phyloP scores from a whole-genome alignment of 2,888 invertebrate genomes.

The Spatulosminthurus flaviceps region DNA sequence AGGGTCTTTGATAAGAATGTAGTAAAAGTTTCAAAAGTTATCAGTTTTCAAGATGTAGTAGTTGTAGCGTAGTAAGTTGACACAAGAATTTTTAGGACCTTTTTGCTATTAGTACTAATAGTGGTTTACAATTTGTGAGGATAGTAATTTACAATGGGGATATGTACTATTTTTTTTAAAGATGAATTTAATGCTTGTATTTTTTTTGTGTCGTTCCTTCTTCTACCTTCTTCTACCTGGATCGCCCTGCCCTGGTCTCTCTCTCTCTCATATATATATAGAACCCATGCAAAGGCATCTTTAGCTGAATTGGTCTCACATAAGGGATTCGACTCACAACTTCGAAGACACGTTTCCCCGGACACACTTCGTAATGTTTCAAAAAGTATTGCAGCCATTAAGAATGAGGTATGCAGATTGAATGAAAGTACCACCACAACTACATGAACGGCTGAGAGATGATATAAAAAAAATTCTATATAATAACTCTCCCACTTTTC shows the following conservation, averaged over 20 bases:
- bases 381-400: slow-evolving; percentile 74
- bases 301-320: slow-evolving; percentile 78
- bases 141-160: slow-evolving; percentile 36
- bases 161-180: background rate
- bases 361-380: slow-evolving; percentile 83
- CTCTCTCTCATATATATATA: slow-evolving; percentile 61
- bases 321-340: slow-evolving; percentile 77
- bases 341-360: slow-evolving; percentile 82
- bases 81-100: too few relatives aligned
- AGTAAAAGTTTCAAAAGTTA: background rate
- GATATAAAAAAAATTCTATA: slow-evolving; percentile 29
- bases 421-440: slow-evolving; percentile 16
- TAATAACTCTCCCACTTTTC: slow-evolving; percentile 25
- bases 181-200: slow-evolving; percentile 12
- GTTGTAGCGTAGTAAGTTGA: background rate
- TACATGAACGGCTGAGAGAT: slow-evolving; percentile 10
- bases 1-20: background rate
- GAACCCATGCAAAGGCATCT: slow-evolving; percentile 80
- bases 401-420: slow-evolving; percentile 59
- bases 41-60: background rate
- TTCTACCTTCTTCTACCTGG: too few relatives aligned
- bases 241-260: too few relatives aligned
- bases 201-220: background rate
- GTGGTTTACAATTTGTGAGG: background rate
- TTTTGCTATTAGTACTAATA: too few relatives aligned